Evolutionary conservation across 2,888 invertebrate species (phyloP), one percentile per base, ranked within the genome.

Genomic region (Acrocera orbiculus): DNA sequence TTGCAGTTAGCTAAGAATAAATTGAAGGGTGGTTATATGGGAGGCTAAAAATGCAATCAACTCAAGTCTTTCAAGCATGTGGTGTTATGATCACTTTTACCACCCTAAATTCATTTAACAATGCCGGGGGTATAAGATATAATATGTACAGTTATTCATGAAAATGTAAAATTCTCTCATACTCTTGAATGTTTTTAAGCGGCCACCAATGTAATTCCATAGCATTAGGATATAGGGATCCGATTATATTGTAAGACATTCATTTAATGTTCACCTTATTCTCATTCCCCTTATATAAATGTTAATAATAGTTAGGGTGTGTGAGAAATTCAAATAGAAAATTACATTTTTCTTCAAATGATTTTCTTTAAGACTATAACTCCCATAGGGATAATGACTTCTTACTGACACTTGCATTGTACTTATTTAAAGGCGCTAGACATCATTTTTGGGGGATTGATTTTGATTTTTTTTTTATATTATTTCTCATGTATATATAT

Each of bases 21-120:
- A n/a, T n/a, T n/a, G n/a, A n/a, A n/a, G n/a, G n/a, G n/a, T n/a
- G n/a, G n/a, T n/a, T n/a, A n/a, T n/a, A n/a, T n/a, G n/a, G n/a
- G n/a, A n/a, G n/a, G n/a, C n/a, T n/a, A n/a, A n/a, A 15, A 35
- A 35, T 35, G 37, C 40, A 40, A 40, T 40, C 40, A 40, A 40
- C 27, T 37, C n/a, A 35, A 40, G 35, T 40, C 37, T 40, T 40
- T 16, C 13, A 35, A 25, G 30, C 35, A 35, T 35, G 35, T 35
- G 35, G 35, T 35, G 35, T 35, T 35, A 35, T 35, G 35, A 35
- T 35, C 35, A 26, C 30, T 30, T 35, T 35, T 27, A 30, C 35
- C 19, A 30, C 22, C 30, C 25, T 22, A 4, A 22, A 8, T 6
- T 4, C 22, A 10, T 8, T 22, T 22, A 4, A 10, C 8, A 22